Conservation (phyloP, 2,888 invertebrate genomes). For the Plagodis pulveraria region DNA sequence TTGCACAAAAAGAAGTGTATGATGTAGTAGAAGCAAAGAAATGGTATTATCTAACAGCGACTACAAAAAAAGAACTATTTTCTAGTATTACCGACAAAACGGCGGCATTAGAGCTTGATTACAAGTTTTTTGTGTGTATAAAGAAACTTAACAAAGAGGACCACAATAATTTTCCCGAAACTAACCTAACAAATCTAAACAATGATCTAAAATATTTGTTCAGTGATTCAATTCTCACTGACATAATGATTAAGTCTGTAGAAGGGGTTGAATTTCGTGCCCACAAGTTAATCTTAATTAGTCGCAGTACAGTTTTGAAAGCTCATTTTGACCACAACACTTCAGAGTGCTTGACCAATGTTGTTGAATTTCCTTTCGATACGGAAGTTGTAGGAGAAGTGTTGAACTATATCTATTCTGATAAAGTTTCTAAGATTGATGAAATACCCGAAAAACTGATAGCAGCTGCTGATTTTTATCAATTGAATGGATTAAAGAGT, state of each 20-base stretch:
- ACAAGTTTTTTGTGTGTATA: conserved; percentile 66
- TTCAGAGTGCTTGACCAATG: conserved; percentile 68
- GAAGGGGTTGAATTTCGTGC: conserved; percentile 71
- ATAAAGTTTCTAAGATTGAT: conserved; percentile 73
- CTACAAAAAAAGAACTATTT: conserved; percentile 71
- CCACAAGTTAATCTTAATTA: conserved; percentile 74
- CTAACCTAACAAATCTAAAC: conserved; percentile 54
- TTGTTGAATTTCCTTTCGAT: conserved; percentile 71
- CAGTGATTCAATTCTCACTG: conserved; percentile 69
- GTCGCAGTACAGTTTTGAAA: conserved; percentile 72
- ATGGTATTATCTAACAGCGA: conserved; percentile 75
- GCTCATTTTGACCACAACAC: conserved; percentile 79
- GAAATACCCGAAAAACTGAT: conserved; percentile 73
- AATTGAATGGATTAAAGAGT: conserved; percentile 69
- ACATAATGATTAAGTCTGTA: conserved; percentile 71
- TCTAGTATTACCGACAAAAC: conserved; percentile 53
- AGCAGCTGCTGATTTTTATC: conserved; percentile 77
- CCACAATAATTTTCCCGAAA: conserved; percentile 57
- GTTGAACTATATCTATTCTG: conserved; percentile 73
- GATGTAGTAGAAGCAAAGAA: conserved; percentile 74
- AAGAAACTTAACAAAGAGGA: conserved; percentile 72
- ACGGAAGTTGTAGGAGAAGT: conserved; percentile 71
- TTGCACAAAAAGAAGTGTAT: conserved; percentile 61
- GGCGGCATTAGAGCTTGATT: too few relatives aligned
- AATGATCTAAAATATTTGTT: conserved; percentile 73